Conservation (phyloP, 2,113 vertebrate genomes). For the Numenius arquata region DNA sequence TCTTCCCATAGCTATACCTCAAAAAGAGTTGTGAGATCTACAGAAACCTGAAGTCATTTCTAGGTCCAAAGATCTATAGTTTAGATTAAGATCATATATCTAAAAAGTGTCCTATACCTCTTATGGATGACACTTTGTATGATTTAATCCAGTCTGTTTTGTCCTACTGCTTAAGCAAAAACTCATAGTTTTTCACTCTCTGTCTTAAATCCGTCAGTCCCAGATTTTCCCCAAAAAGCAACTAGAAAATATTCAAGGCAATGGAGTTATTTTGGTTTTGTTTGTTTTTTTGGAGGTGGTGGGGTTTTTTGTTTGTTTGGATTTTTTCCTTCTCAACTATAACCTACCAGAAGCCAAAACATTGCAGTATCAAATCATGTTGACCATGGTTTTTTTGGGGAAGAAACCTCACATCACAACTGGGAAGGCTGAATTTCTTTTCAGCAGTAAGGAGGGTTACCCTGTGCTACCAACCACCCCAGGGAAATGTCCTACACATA, state of each 20-base stretch:
- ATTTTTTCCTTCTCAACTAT: neutral
- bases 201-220: neutral
- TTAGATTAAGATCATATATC: neutral
- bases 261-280: neutral
- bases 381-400: neutral
- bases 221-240: neutral
- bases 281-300: accelerated
- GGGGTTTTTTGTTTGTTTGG: accelerated
- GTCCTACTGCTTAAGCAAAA: neutral
- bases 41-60: neutral
- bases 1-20: neutral
- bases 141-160: neutral
- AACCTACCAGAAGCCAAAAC: neutral
- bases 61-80: neutral
- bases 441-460: neutral
- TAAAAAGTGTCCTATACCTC: neutral
- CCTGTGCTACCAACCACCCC: neutral
- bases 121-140: neutral
- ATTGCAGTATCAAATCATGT: neutral
- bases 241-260: neutral
- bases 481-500: neutral
- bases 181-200: accelerated
- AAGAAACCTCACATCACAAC: neutral
- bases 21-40: neutral
- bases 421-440: neutral